A percentile compares a stretch with the other conserved stretches of the same genome.
These are phyloP conservation scores for Myathropa florea DNA, from an alignment of 2,888 invertebrate species.

Conservation along the genomic window DNA sequence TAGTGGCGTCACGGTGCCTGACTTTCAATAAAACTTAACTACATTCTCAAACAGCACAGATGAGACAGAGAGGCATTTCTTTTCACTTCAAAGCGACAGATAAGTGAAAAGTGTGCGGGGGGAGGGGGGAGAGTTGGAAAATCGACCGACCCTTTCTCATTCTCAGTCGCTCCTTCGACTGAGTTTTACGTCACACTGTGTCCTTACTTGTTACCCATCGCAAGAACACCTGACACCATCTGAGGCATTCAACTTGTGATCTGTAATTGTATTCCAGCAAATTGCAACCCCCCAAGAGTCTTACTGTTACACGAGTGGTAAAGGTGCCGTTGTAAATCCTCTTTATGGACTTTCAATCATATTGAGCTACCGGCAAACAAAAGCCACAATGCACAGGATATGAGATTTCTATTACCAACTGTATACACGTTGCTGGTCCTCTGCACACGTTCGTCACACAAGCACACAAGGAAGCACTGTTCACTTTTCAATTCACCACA, in stretches of 20 bases:
- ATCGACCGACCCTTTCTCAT: background rate
- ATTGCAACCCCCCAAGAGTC: background rate
- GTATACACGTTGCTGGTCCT: background rate
- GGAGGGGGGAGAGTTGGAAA: background rate
- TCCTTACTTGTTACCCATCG: conserved; percentile 55
- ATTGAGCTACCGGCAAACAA: conserved; percentile 54
- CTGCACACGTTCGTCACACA: conserved; percentile 12
- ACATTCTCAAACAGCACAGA: background rate
- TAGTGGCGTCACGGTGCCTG: conserved; percentile 66
- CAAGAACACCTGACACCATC: conserved; percentile 22
- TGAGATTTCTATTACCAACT: background rate
- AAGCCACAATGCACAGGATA: no score
- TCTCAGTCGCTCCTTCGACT: background rate
- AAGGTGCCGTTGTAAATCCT: background rate
- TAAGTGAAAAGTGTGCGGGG: background rate
- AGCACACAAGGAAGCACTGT: background rate
- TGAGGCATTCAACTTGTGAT: conserved; percentile 19
- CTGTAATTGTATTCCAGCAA: background rate
- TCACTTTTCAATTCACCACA: conserved; percentile 18
- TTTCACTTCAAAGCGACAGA: conserved; percentile 3
- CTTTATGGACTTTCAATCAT: background rate
- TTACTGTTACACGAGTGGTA: background rate
- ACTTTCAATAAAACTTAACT: conserved; percentile 45
- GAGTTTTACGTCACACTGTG: conserved; percentile 34
- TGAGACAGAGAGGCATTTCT: background rate